phyloP scores from a whole-genome alignment of 2,888 invertebrate species.

The Hydrotaea diabolus region DNA sequence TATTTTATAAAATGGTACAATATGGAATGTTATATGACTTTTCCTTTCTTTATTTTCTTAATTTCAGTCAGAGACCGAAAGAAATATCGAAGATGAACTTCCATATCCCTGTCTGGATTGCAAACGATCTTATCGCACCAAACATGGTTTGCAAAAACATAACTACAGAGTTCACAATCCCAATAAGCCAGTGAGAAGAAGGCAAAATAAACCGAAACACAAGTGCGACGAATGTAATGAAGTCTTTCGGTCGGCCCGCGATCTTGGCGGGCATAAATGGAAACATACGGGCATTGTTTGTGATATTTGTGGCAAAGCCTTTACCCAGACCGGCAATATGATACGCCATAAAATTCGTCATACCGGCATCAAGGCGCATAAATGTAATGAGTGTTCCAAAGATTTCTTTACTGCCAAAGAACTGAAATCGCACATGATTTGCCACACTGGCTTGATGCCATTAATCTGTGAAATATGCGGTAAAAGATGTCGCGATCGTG shows the following conservation, averaged over 20 bases:
- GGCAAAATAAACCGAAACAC: constrained; percentile 64
- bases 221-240: constrained; percentile 74
- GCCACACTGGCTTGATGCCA: constrained; percentile 76
- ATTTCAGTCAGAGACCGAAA: no score
- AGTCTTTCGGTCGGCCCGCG: constrained; percentile 73
- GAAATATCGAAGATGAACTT: constrained; percentile 57
- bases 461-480: constrained; percentile 77
- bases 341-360: constrained; percentile 77
- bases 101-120: constrained; percentile 73
- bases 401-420: constrained; percentile 76
- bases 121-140: constrained; percentile 72
- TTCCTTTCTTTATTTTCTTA: no score
- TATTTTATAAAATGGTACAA: constrained; percentile 64
- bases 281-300: constrained; percentile 78
- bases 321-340: constrained; percentile 77
- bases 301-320: constrained; percentile 77
- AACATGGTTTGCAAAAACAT: constrained; percentile 1
- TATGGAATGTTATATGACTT: constrained; percentile 12
- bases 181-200: constrained; percentile 44
- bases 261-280: constrained; percentile 74
- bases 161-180: constrained; percentile 6
- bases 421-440: constrained; percentile 74
- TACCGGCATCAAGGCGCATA: constrained; percentile 77
- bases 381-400: constrained; percentile 75
- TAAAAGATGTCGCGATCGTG: constrained; percentile 75